phyloP scores from a whole-genome alignment of 2,888 invertebrate genomes.

The Seladonia tumulorum region DNA sequence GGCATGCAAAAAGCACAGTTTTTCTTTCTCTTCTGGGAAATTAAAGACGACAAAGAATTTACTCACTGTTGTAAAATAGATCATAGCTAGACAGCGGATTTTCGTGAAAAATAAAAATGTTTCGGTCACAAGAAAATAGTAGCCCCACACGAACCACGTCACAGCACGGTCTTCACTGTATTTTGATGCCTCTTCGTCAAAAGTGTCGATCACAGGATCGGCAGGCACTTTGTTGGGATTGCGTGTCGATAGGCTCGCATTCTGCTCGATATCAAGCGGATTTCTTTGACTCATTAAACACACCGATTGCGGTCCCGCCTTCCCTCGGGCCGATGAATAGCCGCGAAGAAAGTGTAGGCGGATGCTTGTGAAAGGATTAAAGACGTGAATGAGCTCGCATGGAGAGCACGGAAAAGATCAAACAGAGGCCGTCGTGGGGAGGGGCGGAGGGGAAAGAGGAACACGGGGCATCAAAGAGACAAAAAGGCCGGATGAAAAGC shows the following conservation, averaged over 20 bases:
- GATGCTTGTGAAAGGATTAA: constrained; percentile 51
- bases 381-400: constrained; percentile 48
- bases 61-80: no score
- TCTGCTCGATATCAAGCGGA: constrained; percentile 40
- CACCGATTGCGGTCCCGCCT: constrained; percentile 14
- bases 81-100: no score
- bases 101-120: no score
- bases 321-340: constrained; percentile 23
- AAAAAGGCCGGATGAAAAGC: constrained; percentile 44
- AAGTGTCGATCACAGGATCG: not conserved
- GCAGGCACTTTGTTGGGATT: not conserved
- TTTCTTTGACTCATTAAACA: constrained; percentile 35
- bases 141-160: no score
- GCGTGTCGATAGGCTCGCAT: not conserved
- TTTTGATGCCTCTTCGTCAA: no score
- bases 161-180: no score
- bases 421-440: constrained; percentile 37
- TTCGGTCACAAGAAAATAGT: no score
- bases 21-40: no score
- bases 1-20: no score
- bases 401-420: constrained; percentile 53
- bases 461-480: constrained; percentile 43
- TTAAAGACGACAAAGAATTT: no score
- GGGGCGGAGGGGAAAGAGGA: not conserved
- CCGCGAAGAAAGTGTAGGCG: constrained; percentile 10